These are phyloP conservation scores for Zaprionus capensis DNA, from an alignment of 1,140 invertebrate genomes.

Conservation along the genomic window DNA sequence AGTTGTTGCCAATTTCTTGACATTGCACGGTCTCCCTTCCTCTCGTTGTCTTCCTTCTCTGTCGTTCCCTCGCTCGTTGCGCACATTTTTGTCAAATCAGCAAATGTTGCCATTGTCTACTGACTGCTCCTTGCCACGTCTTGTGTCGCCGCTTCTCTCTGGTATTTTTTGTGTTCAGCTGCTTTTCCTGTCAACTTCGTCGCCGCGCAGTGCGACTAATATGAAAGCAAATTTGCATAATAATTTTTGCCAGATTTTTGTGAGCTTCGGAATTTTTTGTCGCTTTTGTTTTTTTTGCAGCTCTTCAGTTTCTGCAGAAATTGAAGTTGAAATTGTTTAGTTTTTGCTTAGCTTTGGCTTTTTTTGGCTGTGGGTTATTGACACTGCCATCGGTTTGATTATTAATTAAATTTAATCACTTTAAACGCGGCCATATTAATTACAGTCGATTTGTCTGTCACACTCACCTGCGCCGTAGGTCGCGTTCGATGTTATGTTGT, in stretches of 20 bases:
- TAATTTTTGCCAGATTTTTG: conserved; percentile 76
- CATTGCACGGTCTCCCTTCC: neutral
- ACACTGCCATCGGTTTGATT: conserved; percentile 6
- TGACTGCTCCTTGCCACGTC: conserved; percentile 52
- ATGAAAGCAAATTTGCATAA: conserved; percentile 82
- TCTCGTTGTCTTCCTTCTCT: neutral
- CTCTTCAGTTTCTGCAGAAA: conserved; percentile 16
- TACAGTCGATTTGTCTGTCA: conserved; percentile 44
- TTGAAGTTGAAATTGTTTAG: conserved; percentile 59
- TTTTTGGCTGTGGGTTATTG: neutral
- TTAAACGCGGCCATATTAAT: conserved; percentile 60
- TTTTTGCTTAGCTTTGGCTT: conserved; percentile 33
- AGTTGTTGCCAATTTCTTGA: conserved; percentile 72
- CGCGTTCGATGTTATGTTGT: neutral
- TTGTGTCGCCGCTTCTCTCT: conserved; percentile 42
- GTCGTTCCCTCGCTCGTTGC: neutral
- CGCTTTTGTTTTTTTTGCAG: conserved; percentile 2
- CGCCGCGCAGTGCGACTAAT: conserved; percentile 69
- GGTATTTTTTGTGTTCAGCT: conserved; percentile 18
- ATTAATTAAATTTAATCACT: conserved; percentile 59
- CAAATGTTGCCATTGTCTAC: conserved; percentile 80
- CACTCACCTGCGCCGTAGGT: conserved; percentile 5
- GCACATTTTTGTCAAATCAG: conserved; percentile 78
- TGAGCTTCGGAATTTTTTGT: neutral
- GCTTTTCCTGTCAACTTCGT: conserved; percentile 43